Conservation (phyloP, 2,888 invertebrate species). For the Protonemura montana region DNA sequence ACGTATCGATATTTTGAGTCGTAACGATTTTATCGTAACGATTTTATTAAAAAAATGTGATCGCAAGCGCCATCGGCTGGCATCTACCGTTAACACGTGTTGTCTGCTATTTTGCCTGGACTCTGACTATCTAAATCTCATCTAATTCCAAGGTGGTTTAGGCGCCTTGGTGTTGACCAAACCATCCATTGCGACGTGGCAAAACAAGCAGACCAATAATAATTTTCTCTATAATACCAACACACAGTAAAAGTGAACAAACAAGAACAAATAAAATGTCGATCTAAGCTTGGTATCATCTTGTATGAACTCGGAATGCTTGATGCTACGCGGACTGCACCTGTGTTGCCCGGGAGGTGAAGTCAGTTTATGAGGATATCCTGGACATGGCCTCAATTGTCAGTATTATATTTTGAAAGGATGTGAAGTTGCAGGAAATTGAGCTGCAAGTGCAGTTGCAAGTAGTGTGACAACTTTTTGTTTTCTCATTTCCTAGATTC, state of each 20-base stretch:
- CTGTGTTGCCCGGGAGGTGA: background rate
- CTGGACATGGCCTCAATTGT: background rate
- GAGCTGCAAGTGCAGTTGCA: background rate
- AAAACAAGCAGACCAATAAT: background rate
- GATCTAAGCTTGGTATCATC: background rate
- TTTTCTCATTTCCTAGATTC: background rate
- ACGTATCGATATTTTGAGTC: too few species aligned
- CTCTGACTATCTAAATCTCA: too few species aligned
- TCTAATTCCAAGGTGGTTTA: too few species aligned
- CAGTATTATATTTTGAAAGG: background rate
- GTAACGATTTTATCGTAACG: too few species aligned
- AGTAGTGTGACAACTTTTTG: background rate
- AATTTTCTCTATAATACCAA: background rate
- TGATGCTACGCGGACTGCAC: background rate
- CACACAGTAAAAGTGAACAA: background rate
- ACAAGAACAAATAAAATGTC: background rate
- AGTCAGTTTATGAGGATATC: background rate
- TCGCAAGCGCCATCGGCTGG: too few species aligned
- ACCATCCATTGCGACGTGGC: background rate
- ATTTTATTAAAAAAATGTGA: too few species aligned
- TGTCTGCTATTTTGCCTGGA: too few species aligned
- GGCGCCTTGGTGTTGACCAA: background rate
- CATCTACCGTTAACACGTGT: too few species aligned
- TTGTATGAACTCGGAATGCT: background rate
- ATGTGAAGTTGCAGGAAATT: background rate